Percentiles rank a stretch among this genome's conserved stretches.
phyloP scores from a whole-genome alignment of 2,888 invertebrate genomes.

The Eubasilissa splendida region DNA sequence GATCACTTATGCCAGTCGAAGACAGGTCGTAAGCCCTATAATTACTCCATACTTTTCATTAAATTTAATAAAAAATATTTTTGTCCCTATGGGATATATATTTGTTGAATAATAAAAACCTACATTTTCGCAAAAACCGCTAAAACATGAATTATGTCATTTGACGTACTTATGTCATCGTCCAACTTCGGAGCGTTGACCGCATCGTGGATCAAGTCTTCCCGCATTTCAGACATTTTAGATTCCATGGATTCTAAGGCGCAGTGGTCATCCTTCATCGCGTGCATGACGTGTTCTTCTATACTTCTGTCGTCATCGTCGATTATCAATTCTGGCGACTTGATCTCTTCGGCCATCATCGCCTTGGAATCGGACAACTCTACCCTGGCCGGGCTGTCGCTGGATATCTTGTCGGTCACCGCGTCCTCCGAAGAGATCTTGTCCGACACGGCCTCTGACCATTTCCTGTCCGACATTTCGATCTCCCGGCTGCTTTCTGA shows the following conservation, averaged over 20 bases:
- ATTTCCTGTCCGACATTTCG: slow-evolving; percentile 71
- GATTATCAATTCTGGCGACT: slow-evolving; percentile 50
- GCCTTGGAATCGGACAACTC: slow-evolving; percentile 49
- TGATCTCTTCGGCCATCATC: slow-evolving; percentile 41
- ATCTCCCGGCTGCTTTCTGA: slow-evolving; percentile 72
- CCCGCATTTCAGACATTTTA: slow-evolving; percentile 50
- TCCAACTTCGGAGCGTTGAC: slow-evolving; percentile 43
- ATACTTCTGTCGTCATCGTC: slow-evolving; percentile 46
- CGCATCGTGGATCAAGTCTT: slow-evolving; percentile 12
- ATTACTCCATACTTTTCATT: no score
- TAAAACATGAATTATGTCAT: no score
- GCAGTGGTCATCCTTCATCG: slow-evolving; percentile 29
- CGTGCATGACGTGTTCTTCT: slow-evolving; percentile 4
- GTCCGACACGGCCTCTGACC: slow-evolving; percentile 71
- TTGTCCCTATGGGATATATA: no score
- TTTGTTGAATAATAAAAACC: no score
- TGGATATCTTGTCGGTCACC: slow-evolving; percentile 71
- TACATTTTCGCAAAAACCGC: no score
- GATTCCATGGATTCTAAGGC: slow-evolving; percentile 49
- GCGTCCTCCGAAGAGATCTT: slow-evolving; percentile 72
- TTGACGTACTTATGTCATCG: slow-evolving; percentile 46
- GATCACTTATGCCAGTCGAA: no score
- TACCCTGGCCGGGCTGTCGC: slow-evolving; percentile 62
- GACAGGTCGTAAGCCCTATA: no score
- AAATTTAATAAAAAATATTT: no score